These are phyloP conservation scores for Danio tinwini DNA, from an alignment of 2,797 vertebrate genomes.

Conservation along the genomic window DNA sequence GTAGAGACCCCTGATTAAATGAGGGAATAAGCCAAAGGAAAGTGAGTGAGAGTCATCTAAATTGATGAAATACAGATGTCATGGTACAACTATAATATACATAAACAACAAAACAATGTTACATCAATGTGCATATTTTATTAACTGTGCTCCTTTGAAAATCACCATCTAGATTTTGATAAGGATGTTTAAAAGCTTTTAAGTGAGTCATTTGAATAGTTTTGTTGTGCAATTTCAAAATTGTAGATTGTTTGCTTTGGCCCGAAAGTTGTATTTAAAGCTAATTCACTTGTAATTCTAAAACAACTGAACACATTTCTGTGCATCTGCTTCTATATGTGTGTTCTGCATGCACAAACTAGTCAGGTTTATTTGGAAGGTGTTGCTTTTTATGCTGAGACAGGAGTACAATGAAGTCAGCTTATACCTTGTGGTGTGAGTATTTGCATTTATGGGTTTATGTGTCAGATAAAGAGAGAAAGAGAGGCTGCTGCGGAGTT, in stretches of 20 bases:
- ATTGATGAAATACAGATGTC: background rate
- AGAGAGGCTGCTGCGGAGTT: background rate
- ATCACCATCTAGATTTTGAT: background rate
- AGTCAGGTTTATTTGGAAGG: background rate
- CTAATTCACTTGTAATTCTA: background rate
- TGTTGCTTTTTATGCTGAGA: background rate
- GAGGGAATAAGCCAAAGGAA: no score
- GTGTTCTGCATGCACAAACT: conserved; percentile 1
- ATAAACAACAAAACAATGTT: background rate
- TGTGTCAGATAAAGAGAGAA: background rate
- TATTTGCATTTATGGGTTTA: background rate
- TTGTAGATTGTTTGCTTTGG: no score
- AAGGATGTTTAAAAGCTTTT: no score
- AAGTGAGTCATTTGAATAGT: background rate
- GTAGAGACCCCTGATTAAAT: no score
- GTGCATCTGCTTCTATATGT: conserved; percentile 14
- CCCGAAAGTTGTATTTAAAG: no score
- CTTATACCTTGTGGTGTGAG: conserved; percentile 1
- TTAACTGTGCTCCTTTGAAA: background rate
- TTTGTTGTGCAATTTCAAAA: background rate
- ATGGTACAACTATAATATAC: background rate
- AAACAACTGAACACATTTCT: background rate
- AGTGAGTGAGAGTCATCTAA: background rate
- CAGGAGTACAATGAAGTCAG: conserved; percentile 4
- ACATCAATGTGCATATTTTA: background rate